phyloP scores from a whole-genome alignment of 2,888 invertebrate species.

The Smittia aterrima region DNA sequence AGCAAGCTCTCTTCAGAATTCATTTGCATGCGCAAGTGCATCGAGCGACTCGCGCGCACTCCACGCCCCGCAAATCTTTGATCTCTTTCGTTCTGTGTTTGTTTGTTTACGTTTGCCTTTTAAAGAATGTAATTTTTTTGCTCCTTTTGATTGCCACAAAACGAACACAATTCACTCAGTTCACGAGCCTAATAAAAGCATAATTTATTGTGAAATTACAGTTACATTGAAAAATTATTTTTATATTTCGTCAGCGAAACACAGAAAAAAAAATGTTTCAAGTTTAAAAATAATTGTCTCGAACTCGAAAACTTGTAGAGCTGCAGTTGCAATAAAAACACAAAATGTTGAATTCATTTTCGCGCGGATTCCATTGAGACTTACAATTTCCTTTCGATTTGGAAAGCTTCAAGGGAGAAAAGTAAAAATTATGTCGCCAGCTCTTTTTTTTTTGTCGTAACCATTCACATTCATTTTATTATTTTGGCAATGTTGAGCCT shows the following conservation, averaged over 20 bases:
- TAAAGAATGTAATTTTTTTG: neutral
- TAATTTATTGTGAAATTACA: slow-evolving; percentile 27
- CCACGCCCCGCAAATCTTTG: slow-evolving; percentile 9
- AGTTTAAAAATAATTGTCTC: slow-evolving; percentile 25
- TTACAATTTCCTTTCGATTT: slow-evolving; percentile 10
- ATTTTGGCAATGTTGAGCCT: slow-evolving; percentile 11
- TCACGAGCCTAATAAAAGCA: slow-evolving; percentile 5
- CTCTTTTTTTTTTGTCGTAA: neutral
- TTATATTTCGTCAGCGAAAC: slow-evolving; percentile 7
- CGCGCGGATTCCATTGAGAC: neutral
- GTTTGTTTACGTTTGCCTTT: neutral
- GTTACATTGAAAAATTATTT: slow-evolving; percentile 4
- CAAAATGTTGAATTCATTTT: neutral
- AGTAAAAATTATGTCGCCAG: neutral
- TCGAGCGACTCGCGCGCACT: neutral
- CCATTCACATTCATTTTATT: neutral
- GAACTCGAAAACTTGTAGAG: slow-evolving; percentile 18
- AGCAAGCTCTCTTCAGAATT: neutral
- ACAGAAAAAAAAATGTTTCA: slow-evolving; percentile 5
- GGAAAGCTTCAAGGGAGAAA: neutral
- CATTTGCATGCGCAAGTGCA: slow-evolving; percentile 23
- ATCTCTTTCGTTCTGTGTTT: slow-evolving; percentile 7
- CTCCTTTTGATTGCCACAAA: slow-evolving; percentile 16
- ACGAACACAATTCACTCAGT: slow-evolving; percentile 20
- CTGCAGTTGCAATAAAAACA: neutral